Percentiles rank a stretch among this genome's conserved stretches.
phyloP scores from a whole-genome alignment of 1,140 invertebrate species.

The Aphis craccivora region DNA sequence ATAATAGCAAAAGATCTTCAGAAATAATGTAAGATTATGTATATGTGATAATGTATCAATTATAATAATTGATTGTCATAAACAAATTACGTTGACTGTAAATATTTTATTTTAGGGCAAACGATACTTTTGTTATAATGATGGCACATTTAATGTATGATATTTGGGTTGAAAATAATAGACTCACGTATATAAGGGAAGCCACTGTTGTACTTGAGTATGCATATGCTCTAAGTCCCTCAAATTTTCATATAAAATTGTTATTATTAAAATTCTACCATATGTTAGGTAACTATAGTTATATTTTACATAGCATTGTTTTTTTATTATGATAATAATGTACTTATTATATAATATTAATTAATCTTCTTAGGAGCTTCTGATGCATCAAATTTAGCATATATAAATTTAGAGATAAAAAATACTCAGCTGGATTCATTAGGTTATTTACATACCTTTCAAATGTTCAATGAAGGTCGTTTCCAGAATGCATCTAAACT shows the following conservation, averaged over 20 bases:
- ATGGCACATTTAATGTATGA: constrained; percentile 81
- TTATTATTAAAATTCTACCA: constrained; percentile 78
- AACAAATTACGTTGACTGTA: not conserved
- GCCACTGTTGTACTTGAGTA: constrained; percentile 75
- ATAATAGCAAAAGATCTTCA: constrained; percentile 48
- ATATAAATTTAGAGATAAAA: constrained; percentile 86
- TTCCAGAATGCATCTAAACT: constrained; percentile 51
- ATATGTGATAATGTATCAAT: not conserved
- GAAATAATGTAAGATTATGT: constrained; percentile 43
- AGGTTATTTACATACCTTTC: constrained; percentile 81
- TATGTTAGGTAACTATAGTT: constrained; percentile 69
- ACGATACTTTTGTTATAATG: constrained; percentile 79
- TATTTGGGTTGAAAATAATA: constrained; percentile 69
- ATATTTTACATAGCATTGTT: not conserved
- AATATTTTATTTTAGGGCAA: constrained; percentile 57
- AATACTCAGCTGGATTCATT: constrained; percentile 94
- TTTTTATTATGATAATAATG: not conserved
- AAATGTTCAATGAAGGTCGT: constrained; percentile 66
- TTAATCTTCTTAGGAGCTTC: constrained; percentile 58
- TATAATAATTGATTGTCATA: not conserved
- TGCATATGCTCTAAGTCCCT: constrained; percentile 74
- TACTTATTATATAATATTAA: not conserved
- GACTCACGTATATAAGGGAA: constrained; percentile 70
- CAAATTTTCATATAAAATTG: constrained; percentile 81
- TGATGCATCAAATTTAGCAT: constrained; percentile 76